Conservation (phyloP, 2,113 vertebrate genomes). For the Eulemur macaco region DNA sequence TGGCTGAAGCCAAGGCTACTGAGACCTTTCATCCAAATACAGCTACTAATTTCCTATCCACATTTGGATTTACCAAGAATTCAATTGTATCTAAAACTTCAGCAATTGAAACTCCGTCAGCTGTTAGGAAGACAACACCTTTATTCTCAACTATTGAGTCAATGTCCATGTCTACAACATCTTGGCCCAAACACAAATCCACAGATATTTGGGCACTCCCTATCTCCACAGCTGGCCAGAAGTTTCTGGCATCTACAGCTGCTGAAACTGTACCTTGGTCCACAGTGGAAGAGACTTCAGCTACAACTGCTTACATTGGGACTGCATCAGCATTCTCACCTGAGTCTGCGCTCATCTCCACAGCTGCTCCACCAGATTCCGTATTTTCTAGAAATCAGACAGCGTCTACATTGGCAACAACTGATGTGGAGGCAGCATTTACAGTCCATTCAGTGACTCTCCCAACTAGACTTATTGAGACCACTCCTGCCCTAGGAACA, state of each 20-base stretch:
- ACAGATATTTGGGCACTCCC: not conserved
- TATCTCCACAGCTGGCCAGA: constrained; percentile 8
- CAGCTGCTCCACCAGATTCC: not conserved
- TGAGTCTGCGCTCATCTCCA: constrained; percentile 8
- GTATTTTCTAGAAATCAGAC: constrained; percentile 47
- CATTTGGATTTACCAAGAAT: constrained; percentile 25
- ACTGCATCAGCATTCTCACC: not conserved
- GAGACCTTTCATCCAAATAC: constrained; percentile 17
- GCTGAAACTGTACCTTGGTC: not conserved
- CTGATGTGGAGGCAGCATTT: not conserved
- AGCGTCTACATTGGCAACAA: not conserved
- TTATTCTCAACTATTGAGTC: constrained; percentile 18
- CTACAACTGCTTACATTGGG: not conserved
- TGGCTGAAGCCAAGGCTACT: not conserved
- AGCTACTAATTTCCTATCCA: constrained; percentile 27
- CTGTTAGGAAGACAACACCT: not conserved
- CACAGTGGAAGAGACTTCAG: not conserved
- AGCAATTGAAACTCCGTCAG: not conserved
- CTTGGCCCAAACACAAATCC: not conserved
- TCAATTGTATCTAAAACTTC: constrained; percentile 34
- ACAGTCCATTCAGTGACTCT: not conserved
- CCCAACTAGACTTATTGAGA: not conserved
- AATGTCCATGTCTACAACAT: constrained; percentile 4
- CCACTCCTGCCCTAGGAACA: not conserved
- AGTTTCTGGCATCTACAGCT: constrained; percentile 21